A percentile compares a stretch with the other conserved stretches of the same genome.
These are phyloP conservation scores for Eospalax fontanierii DNA, from an alignment of 2,797 vertebrate genomes.

Conservation along the genomic window DNA sequence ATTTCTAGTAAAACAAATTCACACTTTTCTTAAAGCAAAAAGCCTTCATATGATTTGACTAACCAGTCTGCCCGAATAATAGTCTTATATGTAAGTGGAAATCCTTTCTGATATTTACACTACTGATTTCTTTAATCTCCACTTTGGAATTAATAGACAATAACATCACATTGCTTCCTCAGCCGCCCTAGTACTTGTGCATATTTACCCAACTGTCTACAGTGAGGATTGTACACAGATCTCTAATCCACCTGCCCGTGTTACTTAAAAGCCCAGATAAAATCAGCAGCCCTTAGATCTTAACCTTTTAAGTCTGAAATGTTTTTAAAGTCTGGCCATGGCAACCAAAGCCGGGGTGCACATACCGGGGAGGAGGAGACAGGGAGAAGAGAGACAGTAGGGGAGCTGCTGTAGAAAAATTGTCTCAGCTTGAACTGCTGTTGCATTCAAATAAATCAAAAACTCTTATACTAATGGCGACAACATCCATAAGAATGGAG, in stretches of 20 bases:
- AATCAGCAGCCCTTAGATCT: slow-evolving; percentile 95
- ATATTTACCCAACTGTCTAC: slow-evolving; percentile 95
- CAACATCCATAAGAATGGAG: background rate
- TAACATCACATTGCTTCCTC: slow-evolving; percentile 93
- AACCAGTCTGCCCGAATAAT: slow-evolving; percentile 88
- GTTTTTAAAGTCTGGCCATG: slow-evolving; percentile 93
- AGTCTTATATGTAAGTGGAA: slow-evolving; percentile 92
- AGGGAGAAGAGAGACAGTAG: slow-evolving; percentile 16
- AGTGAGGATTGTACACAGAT: slow-evolving; percentile 94
- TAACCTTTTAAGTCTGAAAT: slow-evolving; percentile 94
- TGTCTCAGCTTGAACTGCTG: slow-evolving; percentile 78
- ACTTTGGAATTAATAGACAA: slow-evolving; percentile 97
- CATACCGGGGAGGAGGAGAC: background rate
- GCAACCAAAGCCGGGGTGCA: slow-evolving; percentile 85
- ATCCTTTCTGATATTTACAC: slow-evolving; percentile 94
- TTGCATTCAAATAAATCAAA: slow-evolving; percentile 75
- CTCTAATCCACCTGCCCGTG: slow-evolving; percentile 96
- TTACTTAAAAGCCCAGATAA: slow-evolving; percentile 94
- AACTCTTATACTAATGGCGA: background rate
- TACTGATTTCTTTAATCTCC: slow-evolving; percentile 96
- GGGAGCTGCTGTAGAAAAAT: slow-evolving; percentile 80
- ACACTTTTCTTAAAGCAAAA: slow-evolving; percentile 85
- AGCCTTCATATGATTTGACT: slow-evolving; percentile 87
- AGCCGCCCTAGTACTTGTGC: slow-evolving; percentile 91
- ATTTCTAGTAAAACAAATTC: slow-evolving; percentile 88